A percentile compares a stretch with the other conserved stretches of the same genome.
Conservation (phyloP, 2,888 invertebrate species). For the Imbricaverruca yamaguchii region DNA sequence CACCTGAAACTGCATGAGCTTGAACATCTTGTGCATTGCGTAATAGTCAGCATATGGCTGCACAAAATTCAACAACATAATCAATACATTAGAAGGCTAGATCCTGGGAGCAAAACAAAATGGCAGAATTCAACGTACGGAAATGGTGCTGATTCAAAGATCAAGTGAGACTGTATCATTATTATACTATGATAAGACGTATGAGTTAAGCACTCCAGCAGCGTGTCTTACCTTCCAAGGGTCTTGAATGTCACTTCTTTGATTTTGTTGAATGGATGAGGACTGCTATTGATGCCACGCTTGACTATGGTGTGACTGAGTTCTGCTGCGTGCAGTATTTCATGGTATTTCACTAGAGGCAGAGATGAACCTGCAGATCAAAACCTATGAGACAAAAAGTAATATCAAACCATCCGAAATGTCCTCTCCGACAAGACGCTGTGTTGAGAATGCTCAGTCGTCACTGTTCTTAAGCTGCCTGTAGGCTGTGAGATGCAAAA, state of each 20-base stretch:
- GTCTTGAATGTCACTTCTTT: slow-evolving; percentile 77
- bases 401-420: too few species aligned
- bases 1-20: too few species aligned
- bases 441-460: too few species aligned
- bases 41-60: too few species aligned
- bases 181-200: neutral
- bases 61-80: too few species aligned
- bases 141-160: neutral
- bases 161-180: neutral
- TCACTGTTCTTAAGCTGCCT: too few species aligned
- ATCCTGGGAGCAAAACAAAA: neutral
- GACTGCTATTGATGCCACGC: slow-evolving; percentile 67
- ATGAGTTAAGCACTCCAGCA: neutral
- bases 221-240: slow-evolving; percentile 52
- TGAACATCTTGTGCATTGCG: too few species aligned
- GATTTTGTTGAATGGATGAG: slow-evolving; percentile 76
- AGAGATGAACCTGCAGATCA: slow-evolving; percentile 27
- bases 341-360: slow-evolving; percentile 52
- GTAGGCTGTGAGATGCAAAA: too few species aligned
- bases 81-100: neutral
- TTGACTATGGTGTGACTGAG: slow-evolving; percentile 72
- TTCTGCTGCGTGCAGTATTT: slow-evolving; percentile 65
- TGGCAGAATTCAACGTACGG: neutral
- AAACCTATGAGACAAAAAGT: too few species aligned
- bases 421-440: too few species aligned